Evolutionary conservation across 2,797 vertebrate species (phyloP).

Genomic region (Onychomys arenicola): DNA sequence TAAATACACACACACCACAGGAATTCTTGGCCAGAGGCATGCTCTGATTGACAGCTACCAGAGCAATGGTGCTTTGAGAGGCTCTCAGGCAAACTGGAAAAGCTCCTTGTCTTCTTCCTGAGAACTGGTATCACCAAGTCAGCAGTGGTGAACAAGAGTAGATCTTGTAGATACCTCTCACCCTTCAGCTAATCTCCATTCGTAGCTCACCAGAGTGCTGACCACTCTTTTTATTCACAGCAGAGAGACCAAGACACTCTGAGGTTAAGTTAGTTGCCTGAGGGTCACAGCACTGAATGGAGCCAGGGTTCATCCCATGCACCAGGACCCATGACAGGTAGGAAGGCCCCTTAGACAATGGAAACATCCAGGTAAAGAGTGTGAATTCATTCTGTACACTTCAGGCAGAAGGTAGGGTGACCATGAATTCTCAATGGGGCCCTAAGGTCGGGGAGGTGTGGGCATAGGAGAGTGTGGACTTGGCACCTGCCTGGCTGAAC

Average conservation of each 20-base stretch:
- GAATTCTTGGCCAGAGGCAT: fast-evolving
- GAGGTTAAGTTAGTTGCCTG: background rate
- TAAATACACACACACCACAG: background rate
- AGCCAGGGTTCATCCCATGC: background rate
- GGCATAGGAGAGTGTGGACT: background rate
- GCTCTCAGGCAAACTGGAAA: background rate
- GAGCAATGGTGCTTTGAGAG: background rate
- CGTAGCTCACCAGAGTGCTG: no score
- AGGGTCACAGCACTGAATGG: background rate
- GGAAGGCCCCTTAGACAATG: background rate
- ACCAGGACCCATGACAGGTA: fast-evolving
- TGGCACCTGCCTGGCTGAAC: background rate
- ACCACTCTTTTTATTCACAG: background rate
- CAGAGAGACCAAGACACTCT: background rate
- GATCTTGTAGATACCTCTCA: no score
- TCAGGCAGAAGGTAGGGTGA: background rate
- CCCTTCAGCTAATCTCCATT: background rate
- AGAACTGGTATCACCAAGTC: background rate
- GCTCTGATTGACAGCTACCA: background rate
- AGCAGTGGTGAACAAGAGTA: background rate
- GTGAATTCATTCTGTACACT: background rate
- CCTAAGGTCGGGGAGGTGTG: background rate
- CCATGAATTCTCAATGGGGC: background rate
- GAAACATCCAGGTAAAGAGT: background rate
- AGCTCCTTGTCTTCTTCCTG: fast-evolving